Evolutionary conservation across 1,140 invertebrate species (phyloP).

Genomic region (Lanistes nyassanus): DNA sequence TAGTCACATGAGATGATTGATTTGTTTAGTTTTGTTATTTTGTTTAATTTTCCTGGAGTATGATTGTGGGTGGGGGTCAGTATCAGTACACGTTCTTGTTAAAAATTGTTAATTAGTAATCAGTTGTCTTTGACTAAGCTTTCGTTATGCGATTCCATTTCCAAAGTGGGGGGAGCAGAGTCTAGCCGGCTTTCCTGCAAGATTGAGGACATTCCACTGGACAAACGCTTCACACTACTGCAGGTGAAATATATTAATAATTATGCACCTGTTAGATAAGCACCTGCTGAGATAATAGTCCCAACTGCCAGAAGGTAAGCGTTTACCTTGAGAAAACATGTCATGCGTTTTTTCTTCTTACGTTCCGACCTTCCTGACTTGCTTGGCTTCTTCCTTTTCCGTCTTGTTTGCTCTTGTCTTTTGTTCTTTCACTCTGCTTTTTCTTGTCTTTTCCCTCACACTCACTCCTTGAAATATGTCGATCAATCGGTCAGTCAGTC

Average conservation of each 20-base stretch:
- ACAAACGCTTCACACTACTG: conserved; percentile 3
- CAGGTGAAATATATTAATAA: conserved; percentile 5
- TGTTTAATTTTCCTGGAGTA: too few relatives aligned
- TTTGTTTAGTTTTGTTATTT: too few relatives aligned
- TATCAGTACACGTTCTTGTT: too few relatives aligned
- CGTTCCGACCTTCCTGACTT: neutral
- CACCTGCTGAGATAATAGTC: neutral
- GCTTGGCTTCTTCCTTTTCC: neutral
- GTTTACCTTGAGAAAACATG: neutral
- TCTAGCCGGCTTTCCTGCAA: neutral
- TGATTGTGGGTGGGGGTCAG: too few relatives aligned
- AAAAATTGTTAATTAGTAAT: too few relatives aligned
- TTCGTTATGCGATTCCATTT: too few relatives aligned
- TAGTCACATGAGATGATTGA: too few relatives aligned
- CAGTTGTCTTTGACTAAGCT: too few relatives aligned
- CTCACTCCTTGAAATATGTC: neutral
- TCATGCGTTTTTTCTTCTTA: neutral
- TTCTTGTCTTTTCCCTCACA: neutral
- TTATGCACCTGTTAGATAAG: neutral
- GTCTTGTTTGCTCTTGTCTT: neutral
- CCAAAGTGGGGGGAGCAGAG: neutral
- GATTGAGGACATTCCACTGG: conserved; percentile 24
- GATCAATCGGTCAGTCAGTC: too few relatives aligned
- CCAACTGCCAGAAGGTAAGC: neutral
- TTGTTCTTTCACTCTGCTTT: neutral